Evolutionary conservation across 2,113 vertebrate genomes (phyloP).

Genomic region (Pygoscelis antarcticus): DNA sequence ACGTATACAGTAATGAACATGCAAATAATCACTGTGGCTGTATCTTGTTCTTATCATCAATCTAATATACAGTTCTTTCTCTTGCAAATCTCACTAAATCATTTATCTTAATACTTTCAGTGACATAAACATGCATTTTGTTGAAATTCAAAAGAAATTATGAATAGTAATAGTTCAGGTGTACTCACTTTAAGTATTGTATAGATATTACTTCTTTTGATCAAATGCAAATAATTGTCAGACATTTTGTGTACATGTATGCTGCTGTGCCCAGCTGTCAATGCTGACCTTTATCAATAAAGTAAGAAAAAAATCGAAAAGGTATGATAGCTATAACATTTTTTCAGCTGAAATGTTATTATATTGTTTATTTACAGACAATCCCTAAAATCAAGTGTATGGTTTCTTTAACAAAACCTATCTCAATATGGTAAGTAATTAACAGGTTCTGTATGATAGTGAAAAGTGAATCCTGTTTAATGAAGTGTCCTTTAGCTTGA

Average conservation of each 20-base stretch:
- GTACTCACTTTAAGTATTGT: not conserved
- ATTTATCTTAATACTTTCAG: not conserved
- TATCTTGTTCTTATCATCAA: not conserved
- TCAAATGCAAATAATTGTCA: not conserved
- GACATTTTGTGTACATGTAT: not conserved
- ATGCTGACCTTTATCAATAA: not conserved
- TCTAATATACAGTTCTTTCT: not conserved
- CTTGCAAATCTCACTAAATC: not conserved
- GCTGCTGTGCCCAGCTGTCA: not conserved
- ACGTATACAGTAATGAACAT: not conserved
- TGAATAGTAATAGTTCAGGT: not conserved
- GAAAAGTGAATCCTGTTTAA: slow-evolving; percentile 25
- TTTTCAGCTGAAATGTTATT: not conserved
- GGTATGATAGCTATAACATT: not conserved
- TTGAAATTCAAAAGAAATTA: not conserved
- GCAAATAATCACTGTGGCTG: not conserved
- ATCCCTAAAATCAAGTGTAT: slow-evolving; percentile 11
- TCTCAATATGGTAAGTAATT: not conserved
- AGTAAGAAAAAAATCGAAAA: not conserved
- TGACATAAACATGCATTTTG: not conserved
- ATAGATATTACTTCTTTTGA: not conserved
- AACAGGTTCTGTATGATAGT: not conserved
- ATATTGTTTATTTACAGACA: not conserved
- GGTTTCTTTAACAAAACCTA: slow-evolving; percentile 13
- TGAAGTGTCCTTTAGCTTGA: slow-evolving; percentile 16